These are phyloP conservation scores for Leptinotarsa texana DNA, from an alignment of 1,140 invertebrate genomes.

Conservation along the genomic window DNA sequence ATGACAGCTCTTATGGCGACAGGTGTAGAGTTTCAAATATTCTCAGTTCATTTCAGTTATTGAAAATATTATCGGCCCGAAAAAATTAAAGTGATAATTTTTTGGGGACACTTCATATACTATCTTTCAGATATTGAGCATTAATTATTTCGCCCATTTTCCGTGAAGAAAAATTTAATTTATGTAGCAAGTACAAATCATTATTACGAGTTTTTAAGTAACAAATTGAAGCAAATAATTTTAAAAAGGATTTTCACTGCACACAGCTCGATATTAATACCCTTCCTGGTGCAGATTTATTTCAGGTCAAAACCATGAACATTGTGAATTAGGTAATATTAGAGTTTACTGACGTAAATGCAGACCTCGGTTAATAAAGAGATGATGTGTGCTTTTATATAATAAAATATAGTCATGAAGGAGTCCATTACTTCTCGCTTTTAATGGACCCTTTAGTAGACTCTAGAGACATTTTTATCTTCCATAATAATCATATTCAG, in stretches of 20 bases:
- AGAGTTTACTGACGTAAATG: neutral
- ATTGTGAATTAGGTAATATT: neutral
- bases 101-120: too few species aligned
- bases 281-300: neutral
- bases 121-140: too few species aligned
- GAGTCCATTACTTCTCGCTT: conserved; percentile 2
- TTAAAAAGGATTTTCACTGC: neutral
- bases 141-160: too few species aligned
- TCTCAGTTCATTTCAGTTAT: too few species aligned
- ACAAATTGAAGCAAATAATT: too few species aligned
- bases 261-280: neutral
- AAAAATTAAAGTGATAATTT: too few species aligned
- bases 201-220: too few species aligned
- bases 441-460: neutral
- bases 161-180: too few species aligned
- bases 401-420: neutral
- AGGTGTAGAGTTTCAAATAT: too few species aligned
- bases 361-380: neutral
- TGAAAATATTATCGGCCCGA: too few species aligned
- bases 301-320: neutral
- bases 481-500: conserved; percentile 4
- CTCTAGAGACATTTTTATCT: conserved; percentile 2
- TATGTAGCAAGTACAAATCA: too few species aligned
- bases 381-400: neutral
- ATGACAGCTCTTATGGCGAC: too few species aligned